Evolutionary conservation across 92 coral and sea anemone species (phyloP).

Genomic region (Porites rus): DNA sequence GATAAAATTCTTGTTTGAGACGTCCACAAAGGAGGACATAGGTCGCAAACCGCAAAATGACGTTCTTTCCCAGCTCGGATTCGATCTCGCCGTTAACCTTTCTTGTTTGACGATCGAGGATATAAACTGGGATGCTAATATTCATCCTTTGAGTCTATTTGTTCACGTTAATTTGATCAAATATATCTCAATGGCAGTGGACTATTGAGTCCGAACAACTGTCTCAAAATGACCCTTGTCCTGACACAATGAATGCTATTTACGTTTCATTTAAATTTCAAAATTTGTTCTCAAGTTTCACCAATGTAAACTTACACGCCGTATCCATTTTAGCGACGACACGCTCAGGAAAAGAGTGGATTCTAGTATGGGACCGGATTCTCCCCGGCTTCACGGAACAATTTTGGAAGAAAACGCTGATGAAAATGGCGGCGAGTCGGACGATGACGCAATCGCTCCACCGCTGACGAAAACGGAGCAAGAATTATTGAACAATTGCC

Average conservation of each 20-base stretch:
- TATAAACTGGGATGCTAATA: background rate
- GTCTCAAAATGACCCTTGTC: constrained; percentile 51
- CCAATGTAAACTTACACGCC: constrained; percentile 49
- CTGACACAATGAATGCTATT: constrained; percentile 47
- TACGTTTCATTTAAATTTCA: constrained; percentile 40
- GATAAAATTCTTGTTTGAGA: background rate
- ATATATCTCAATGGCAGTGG: background rate
- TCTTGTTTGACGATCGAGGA: background rate
- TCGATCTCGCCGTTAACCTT: background rate
- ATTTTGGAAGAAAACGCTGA: constrained; percentile 23
- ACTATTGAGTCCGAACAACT: constrained; percentile 52
- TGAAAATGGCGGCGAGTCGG: constrained; percentile 12
- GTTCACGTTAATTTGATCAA: background rate
- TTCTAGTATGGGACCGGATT: constrained; percentile 33
- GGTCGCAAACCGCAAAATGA: background rate
- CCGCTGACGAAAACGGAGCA: constrained; percentile 54
- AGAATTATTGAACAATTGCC: constrained; percentile 37
- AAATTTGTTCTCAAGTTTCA: constrained; percentile 55
- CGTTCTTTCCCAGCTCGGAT: background rate
- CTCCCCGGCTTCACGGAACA: constrained; percentile 26
- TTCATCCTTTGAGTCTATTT: background rate
- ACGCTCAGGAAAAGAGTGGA: constrained; percentile 40
- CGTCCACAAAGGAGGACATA: background rate
- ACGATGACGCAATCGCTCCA: constrained; percentile 40
- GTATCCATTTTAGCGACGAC: constrained; percentile 47